Evolutionary conservation across 1,140 invertebrate genomes (phyloP).

Genomic region (Nautilus pompilius): DNA sequence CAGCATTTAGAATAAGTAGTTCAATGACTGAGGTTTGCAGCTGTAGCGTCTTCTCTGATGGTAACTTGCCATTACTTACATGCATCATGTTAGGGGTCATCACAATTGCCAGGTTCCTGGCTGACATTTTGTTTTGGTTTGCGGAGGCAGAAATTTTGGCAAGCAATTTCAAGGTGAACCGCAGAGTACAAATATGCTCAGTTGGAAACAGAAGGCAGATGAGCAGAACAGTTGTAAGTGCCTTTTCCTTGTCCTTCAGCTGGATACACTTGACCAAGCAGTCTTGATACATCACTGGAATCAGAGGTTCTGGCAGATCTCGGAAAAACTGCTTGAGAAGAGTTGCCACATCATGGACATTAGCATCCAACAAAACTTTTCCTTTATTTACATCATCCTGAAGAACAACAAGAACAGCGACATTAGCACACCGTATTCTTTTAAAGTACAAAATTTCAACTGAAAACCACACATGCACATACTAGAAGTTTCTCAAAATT

Average conservation of each 20-base stretch:
- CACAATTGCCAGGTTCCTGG: conserved; percentile 75
- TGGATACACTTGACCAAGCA: conserved; percentile 66
- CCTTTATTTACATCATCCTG: no score
- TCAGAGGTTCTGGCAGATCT: conserved; percentile 76
- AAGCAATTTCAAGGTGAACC: conserved; percentile 68
- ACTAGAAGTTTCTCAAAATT: no score
- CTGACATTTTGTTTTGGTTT: conserved; percentile 76
- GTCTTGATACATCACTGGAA: conserved; percentile 70
- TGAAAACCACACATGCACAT: no score
- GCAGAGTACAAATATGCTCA: conserved; percentile 66
- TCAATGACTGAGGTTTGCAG: conserved; percentile 58
- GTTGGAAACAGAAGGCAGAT: conserved; percentile 66
- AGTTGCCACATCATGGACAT: conserved; percentile 77
- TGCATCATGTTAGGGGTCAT: conserved; percentile 81
- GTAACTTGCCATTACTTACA: no score
- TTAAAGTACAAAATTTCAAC: no score
- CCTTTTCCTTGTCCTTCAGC: conserved; percentile 44
- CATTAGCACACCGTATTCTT: no score
- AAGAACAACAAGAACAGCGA: no score
- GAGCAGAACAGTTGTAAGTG: conserved; percentile 61
- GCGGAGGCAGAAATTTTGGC: conserved; percentile 62
- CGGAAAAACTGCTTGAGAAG: conserved; percentile 79
- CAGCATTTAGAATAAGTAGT: conserved; percentile 74
- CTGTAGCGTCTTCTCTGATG: conserved; percentile 45
- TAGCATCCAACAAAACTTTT: no score